These are phyloP conservation scores for Phalacrocorax carbo DNA, from an alignment of 2,113 vertebrate species.

Conservation along the genomic window DNA sequence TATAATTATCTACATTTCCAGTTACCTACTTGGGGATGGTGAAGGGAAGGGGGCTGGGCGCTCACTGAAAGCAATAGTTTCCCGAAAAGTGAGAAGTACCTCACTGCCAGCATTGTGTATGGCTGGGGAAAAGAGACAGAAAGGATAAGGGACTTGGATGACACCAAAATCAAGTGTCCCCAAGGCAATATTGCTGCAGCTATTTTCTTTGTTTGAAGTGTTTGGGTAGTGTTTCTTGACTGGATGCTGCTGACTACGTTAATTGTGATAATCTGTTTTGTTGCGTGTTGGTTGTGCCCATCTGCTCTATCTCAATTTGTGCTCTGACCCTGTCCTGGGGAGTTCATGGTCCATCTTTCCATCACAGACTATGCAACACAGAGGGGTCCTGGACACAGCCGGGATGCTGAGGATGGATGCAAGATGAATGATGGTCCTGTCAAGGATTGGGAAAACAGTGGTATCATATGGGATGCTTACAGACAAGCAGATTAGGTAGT, in stretches of 20 bases:
- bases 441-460: rapidly evolving
- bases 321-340: not conserved
- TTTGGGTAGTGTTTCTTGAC: rapidly evolving
- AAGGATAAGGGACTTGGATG: rapidly evolving
- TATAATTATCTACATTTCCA: slow-evolving; percentile 28
- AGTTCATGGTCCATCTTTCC: not conserved
- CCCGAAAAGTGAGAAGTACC: not conserved
- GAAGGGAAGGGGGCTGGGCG: not conserved
- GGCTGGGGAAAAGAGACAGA: too few species aligned
- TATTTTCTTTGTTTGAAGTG: rapidly evolving
- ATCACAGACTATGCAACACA: rapidly evolving
- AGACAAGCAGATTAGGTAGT: rapidly evolving
- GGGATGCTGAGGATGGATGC: rapidly evolving
- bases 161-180: not conserved
- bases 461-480: rapidly evolving
- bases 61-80: not conserved
- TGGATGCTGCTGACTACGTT: not conserved
- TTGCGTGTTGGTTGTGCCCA: rapidly evolving
- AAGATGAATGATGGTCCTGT: too few species aligned
- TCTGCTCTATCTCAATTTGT: rapidly evolving
- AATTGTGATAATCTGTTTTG: rapidly evolving
- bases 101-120: rapidly evolving
- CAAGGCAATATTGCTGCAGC: rapidly evolving
- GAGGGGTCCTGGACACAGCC: rapidly evolving
- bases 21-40: not conserved